A percentile compares a stretch with the other conserved stretches of the same genome.
Conservation (phyloP, 2,797 vertebrate genomes). For the Gadopsis marmoratus region DNA sequence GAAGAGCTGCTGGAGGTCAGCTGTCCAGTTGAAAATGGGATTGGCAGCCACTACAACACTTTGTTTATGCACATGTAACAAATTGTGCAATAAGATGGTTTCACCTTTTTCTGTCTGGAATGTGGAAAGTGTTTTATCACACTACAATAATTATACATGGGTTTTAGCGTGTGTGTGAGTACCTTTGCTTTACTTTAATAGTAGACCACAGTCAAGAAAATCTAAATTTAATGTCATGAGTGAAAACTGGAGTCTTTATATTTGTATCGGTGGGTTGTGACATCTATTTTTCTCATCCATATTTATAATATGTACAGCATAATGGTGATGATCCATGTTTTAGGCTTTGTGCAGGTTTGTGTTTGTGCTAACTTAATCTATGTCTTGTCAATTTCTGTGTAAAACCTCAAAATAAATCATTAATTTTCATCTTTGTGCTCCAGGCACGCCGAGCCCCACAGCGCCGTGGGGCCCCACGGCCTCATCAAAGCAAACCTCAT, state of each 20-base stretch:
- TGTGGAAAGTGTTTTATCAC: background rate
- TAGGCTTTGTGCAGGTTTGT: too few relatives aligned
- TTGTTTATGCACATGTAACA: background rate
- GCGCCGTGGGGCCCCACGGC: conserved; percentile 49
- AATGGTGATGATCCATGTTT: background rate
- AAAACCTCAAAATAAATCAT: background rate
- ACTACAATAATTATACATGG: background rate
- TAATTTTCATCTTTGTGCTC: background rate
- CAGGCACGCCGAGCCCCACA: conserved; percentile 74
- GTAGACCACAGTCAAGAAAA: background rate
- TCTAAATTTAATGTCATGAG: background rate
- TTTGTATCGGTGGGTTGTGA: background rate
- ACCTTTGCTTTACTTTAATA: background rate
- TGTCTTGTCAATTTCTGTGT: background rate
- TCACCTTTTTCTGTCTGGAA: background rate
- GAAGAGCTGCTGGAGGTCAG: conserved; percentile 82
- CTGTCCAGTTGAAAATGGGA: background rate
- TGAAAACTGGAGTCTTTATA: background rate
- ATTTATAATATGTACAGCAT: background rate
- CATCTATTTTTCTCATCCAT: background rate
- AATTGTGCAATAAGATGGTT: background rate
- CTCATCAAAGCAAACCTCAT: conserved; percentile 76
- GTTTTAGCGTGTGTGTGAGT: background rate
- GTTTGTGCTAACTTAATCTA: too few relatives aligned
- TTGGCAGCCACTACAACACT: background rate